Evolutionary conservation across 2,113 vertebrate genomes (phyloP).

Genomic region (Antechinus stuartii): DNA sequence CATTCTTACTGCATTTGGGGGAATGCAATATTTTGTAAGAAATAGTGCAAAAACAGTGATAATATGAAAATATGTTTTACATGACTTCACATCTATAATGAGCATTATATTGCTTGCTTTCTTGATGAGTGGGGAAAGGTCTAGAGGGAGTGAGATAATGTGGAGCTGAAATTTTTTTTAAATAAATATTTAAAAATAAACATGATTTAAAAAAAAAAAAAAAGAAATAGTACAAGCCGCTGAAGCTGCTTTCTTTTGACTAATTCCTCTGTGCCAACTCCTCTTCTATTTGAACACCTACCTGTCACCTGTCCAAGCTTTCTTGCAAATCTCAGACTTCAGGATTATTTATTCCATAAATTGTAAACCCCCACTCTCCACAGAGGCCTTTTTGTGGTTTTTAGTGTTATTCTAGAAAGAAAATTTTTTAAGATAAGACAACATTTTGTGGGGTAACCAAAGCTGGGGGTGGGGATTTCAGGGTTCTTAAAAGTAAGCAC

Average conservation of each 20-base stretch:
- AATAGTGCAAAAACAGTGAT: neutral
- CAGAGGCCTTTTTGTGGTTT: neutral
- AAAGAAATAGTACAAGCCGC: neutral
- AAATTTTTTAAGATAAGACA: neutral
- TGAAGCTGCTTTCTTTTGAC: neutral
- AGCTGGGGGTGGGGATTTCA: neutral
- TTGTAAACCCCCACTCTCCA: neutral
- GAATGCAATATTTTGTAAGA: neutral
- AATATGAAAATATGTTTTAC: neutral
- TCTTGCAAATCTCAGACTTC: neutral
- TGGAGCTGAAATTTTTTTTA: neutral
- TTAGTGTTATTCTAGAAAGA: neutral
- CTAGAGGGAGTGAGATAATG: neutral
- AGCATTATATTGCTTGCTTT: neutral
- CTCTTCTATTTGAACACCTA: neutral
- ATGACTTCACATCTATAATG: neutral
- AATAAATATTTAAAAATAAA: neutral
- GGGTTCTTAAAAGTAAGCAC: neutral
- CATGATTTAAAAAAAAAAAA: neutral
- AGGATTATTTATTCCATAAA: neutral
- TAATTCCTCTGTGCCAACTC: neutral
- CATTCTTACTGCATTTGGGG: neutral
- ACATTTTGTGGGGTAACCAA: neutral
- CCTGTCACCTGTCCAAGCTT: neutral
- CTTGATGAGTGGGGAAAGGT: neutral